Percentiles rank a stretch among this genome's conserved stretches.
These are phyloP conservation scores for zebrafish (Danio rerio) DNA, from an alignment of 2,113 vertebrate species.

Conservation along the genomic window DNA sequence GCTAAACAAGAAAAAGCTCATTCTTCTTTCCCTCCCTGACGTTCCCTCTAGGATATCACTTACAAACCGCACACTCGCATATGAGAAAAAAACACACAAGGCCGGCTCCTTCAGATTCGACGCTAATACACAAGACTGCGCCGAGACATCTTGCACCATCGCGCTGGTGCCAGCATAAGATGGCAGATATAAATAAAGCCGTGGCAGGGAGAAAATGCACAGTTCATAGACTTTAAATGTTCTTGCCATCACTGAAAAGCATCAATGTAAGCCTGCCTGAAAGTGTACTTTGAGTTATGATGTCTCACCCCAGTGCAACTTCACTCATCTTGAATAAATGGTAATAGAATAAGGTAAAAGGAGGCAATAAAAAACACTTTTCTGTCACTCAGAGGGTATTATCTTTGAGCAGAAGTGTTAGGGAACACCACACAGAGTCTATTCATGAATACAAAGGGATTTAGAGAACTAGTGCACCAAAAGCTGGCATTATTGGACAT, in stretches of 20 bases:
- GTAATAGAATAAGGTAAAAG: not conserved
- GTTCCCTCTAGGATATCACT: constrained; percentile 41
- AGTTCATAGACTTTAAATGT: constrained; percentile 19
- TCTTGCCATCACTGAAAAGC: not conserved
- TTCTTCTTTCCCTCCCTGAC: not conserved
- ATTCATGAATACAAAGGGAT: not conserved
- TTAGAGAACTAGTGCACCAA: not conserved
- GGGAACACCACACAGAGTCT: constrained; percentile 1
- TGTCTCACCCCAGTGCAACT: constrained; percentile 10
- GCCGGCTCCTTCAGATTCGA: not conserved
- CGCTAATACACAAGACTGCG: not conserved
- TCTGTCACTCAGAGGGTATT: not conserved
- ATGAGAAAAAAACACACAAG: not conserved
- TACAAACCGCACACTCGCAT: constrained; percentile 9
- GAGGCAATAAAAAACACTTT: not conserved
- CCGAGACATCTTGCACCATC: not conserved
- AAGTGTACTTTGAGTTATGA: constrained; percentile 7
- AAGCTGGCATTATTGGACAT: not conserved
- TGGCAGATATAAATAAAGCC: constrained; percentile 7
- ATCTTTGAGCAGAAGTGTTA: not conserved
- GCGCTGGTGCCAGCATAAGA: constrained; percentile 31
- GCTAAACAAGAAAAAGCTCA: constrained; percentile 38
- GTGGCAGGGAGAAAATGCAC: not conserved
- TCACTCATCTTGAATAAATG: constrained; percentile 9
- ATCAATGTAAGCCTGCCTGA: not conserved